Base-by-base conservation (phyloP, 2,797 vertebrate species). In the Limosa lapponica region DNA sequence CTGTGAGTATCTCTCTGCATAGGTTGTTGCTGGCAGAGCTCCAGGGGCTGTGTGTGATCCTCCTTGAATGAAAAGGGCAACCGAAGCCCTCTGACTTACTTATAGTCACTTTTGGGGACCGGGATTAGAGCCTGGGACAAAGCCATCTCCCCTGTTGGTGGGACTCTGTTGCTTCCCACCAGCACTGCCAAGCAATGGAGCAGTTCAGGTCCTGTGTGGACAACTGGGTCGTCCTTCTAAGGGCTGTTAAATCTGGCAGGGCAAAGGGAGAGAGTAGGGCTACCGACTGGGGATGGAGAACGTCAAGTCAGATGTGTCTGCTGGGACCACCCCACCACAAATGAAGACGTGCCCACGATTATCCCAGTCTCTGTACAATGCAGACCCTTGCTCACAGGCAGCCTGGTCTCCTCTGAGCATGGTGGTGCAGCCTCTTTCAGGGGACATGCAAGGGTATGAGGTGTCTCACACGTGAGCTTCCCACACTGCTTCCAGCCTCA, bases 291-390 rank as follows among this genome's bases (percentile, higher is more conserved):
- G 20, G 6, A 13, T 66, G 69, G 73, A 69, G 59, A 44, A 82
- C 44, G 25, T 49, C 49, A 23, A 30, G 44, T 37, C 58, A 44
- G 82, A 34, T 0, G 2, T 4, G 6, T 55, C 11, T 34, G 22
- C 82, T 62, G 79, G 32, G 24, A 15, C 10, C 7, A 10, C 16
- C 27, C 30, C 51, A 66, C 9, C 61, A 34, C 48, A 54, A 72
- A 39, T 11, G 24, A 58, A 25, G 49, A 28, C 0, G 1, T 49
- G 12, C 18, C n/a, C 57, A 49, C 66, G 87, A 52, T 51, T 74
- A n/a, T 4, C 16, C 49, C 34, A 14, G 3, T 16, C 41, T 16
- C 41, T 6, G 0, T 18, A 25, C n/a, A 25, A 39, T 1, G 11
- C n/a, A 39, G 22, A 34, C 27, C 18, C 32, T 49, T 43, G 44